Base-by-base conservation (phyloP, 2,888 invertebrate species). In the Phyllotreta cruciferae region DNA sequence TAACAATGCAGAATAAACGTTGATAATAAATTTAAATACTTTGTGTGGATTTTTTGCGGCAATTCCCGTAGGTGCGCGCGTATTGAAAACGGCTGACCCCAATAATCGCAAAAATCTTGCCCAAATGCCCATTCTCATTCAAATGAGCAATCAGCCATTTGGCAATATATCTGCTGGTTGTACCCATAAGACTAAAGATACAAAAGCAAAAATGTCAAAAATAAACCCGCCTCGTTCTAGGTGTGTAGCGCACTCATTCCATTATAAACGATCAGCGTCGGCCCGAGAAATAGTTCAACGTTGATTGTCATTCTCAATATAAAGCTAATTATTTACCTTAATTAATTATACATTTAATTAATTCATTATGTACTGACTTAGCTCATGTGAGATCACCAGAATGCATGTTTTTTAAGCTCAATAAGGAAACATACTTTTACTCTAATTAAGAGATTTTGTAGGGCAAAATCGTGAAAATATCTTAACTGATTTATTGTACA, bases 181-280 rank as follows among this genome's bases (percentile, higher is more conserved):
- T 36, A 50, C 35, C 50, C 50, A 50, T 50, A 37, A 52, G 52
- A 52, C 37, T 37, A 52, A 52, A 52, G 52, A 10, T 9, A 52
- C 52, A 38, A 49, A 64, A 57, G 66, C 41, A 47, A 62, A 62
- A 58, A 58, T 58, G 50, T 52, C 50, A 63, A 60, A 64, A 69
- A 65, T 56, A 67, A 69, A 68, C 69, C 75, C 75, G 75, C 75
- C 77, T 77, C 74, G 75, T 74, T 75, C 67, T 70, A 74, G 70
- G 73, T 71, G 74, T 74, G 76, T 74, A 76, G 72, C 77, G 69
- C 74, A 73, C 76, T 74, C 74, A 77, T 76, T 75, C 73, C 69
- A n/a, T 14, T 52, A 58, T 24, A 37, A 37, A 52, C 37, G 38
- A 8, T 3, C 52, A 52, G 37, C 38, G 52, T 24, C 24, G 24